Percentiles rank a stretch among this genome's conserved stretches.
Evolutionary conservation across 2,797 vertebrate genomes (phyloP).

Genomic region (Oreonectes daqikongensis): DNA sequence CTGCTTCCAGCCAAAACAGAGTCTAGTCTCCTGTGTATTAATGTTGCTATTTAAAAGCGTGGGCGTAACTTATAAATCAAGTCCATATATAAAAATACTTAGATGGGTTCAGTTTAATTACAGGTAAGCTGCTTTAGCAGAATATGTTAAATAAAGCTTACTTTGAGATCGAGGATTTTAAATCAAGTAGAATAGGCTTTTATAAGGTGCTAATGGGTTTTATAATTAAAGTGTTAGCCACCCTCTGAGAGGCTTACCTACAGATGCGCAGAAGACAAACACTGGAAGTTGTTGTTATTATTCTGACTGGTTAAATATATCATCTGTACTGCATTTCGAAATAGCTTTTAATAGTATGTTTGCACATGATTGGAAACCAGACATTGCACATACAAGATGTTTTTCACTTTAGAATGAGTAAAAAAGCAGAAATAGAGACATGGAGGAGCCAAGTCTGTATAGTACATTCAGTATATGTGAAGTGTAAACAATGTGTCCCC

Average conservation of each 20-base stretch:
- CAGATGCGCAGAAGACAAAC: conserved; percentile 16
- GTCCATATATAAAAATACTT: conserved; percentile 17
- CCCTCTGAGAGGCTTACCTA: conserved; percentile 35
- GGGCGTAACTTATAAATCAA: conserved; percentile 7
- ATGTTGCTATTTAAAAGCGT: conserved; percentile 20
- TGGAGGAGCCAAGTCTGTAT: not conserved
- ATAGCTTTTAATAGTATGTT: not conserved
- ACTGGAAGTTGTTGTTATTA: not conserved
- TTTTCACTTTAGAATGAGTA: not conserved
- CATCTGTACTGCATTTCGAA: too few species aligned
- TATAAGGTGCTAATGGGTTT: conserved; percentile 4
- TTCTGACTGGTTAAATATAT: not conserved
- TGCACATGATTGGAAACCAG: too few species aligned
- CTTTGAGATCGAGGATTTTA: not conserved
- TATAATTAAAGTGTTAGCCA: conserved; percentile 16
- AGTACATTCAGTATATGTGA: not conserved
- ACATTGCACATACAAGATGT: too few species aligned
- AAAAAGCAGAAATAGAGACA: too few species aligned
- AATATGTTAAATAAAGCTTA: conserved; percentile 21
- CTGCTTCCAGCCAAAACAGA: conserved; percentile 37
- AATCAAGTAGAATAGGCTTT: conserved; percentile 19
- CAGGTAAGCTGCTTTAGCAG: conserved; percentile 15
- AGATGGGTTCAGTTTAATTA: conserved; percentile 15
- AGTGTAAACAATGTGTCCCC: not conserved
- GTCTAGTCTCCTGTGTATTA: conserved; percentile 16